Evolutionary conservation across 2,888 invertebrate species (phyloP), one percentile per base, ranked within the genome.

Genomic region (Tipula confusa): DNA sequence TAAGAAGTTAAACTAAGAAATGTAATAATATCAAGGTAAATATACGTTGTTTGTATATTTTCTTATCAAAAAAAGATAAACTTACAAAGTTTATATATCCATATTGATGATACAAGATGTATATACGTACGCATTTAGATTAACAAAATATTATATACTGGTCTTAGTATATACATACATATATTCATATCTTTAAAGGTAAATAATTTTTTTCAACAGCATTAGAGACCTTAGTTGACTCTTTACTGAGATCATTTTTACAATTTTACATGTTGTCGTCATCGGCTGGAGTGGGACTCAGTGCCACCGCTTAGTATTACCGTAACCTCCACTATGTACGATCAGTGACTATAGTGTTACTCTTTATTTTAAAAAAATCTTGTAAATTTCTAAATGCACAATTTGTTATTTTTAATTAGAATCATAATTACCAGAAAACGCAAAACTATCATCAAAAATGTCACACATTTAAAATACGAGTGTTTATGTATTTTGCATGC

Each of bases 21-120:
- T 43, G 43, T n/a, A 43, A 43, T 43, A 2, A 15, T 43, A 43
- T 43, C 43, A 43, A 43, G 9, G 24, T 64, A 64, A 64, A 64
- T n/a, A n/a, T 24, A 64, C 64, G 64, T 64, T 64, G 64, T 64
- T 64, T 64, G 64, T 64, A 64, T n/a, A n/a, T 64, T 24, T 64
- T 64, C 64, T 64, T 64, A 64, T 64, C 64, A 64, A 24, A 9
- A 43, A 64, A 64, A 64, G 64, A 64, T 64, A 64, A 64, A 64
- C 24, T 64, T 64, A 24, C 64, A 64, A 64, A 64, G 9, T 64
- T 9, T 43, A 4, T 43, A 43, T 43, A 36, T 36, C 6, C 11
- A 7, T 43, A 43, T 43, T 2, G 43, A 43, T 43, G 43, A 43
- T 36, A 3, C 36, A 36, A 36, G 36, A 36, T 36, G 11, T 36